Evolutionary conservation across 1,140 invertebrate species (phyloP).

Genomic region (Cherax destructor): DNA sequence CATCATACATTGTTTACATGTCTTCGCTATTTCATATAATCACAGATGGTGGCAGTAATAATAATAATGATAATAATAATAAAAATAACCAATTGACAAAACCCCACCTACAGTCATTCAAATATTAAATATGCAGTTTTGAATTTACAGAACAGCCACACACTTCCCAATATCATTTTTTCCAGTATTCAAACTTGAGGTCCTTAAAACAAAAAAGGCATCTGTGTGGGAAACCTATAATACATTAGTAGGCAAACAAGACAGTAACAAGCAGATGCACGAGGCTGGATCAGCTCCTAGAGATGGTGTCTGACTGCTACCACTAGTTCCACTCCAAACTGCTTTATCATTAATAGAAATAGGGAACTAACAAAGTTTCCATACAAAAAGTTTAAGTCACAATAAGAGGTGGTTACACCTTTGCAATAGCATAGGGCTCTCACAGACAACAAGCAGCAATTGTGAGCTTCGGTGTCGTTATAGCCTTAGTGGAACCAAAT

Average conservation of each 20-base stretch:
- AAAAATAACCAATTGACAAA: slow-evolving; percentile 44
- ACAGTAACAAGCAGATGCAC: slow-evolving; percentile 69
- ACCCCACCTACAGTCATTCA: slow-evolving; percentile 18
- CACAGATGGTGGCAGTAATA: slow-evolving; percentile 63
- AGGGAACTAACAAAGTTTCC: slow-evolving; percentile 66
- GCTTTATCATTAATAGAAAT: slow-evolving; percentile 63
- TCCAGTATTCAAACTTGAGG: slow-evolving; percentile 45
- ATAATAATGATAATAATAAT: slow-evolving; percentile 15
- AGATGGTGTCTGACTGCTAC: slow-evolving; percentile 62
- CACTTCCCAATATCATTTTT: slow-evolving; percentile 23
- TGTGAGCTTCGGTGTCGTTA: slow-evolving; percentile 33
- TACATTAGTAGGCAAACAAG: slow-evolving; percentile 71
- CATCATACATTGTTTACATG: slow-evolving; percentile 69
- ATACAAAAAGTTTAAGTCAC: slow-evolving; percentile 65
- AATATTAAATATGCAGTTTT: slow-evolving; percentile 41
- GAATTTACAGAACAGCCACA: slow-evolving; percentile 55
- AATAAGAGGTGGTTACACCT: slow-evolving; percentile 65
- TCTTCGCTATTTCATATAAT: slow-evolving; percentile 67
- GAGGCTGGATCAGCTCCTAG: slow-evolving; percentile 66
- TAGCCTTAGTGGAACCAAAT: slow-evolving; percentile 8
- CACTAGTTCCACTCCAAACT: slow-evolving; percentile 68
- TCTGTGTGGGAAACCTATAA: slow-evolving; percentile 69
- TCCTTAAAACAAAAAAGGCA: slow-evolving; percentile 70
- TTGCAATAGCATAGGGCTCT: slow-evolving; percentile 54
- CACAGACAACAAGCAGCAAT: slow-evolving; percentile 65